Evolutionary conservation across 2,797 vertebrate genomes (phyloP), one percentile per base, ranked within the genome.

Genomic region (Hafferia zeledoni): DNA sequence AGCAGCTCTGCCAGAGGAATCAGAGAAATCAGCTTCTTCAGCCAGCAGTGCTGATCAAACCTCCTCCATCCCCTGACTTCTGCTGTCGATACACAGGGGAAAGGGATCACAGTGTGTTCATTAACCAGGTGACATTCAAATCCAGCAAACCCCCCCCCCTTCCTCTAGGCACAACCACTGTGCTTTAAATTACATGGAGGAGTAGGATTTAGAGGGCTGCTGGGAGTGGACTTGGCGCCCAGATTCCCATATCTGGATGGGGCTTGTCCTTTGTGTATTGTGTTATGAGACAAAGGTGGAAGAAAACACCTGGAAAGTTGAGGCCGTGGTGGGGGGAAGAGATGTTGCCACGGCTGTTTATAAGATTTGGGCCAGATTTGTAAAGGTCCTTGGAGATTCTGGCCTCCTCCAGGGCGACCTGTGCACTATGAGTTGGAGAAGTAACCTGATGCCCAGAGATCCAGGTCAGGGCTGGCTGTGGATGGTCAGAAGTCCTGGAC

Each of bases 221-320:
- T 64, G 96, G 95, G 94, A 95, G 74, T 1, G 10, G 35, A 18
- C 80, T 76, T 72, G 77, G 91, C 50, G 3, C 70, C 61, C 85
- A 70, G 59, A 82, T 52, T n/a, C 55, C 92, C 90, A 3, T 50
- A 52, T 93, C 92, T 96, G 96, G 93, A 96, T 70, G 70, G 72
- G 83, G 50, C 23, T 47, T 74, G 93, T 94, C 95, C 92, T 94
- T 39, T 91, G 95, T 87, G 95, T 25, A 17, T 82, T 95, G 88
- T 87, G 88, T 56, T 93, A 60, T 9, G 90, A 93, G 93, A 70
- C 80, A 77, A 53, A 84, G 83, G 88, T 0, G 18, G 96, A 93
- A 96, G 90, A 95, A 96, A 96, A 96, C 96, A 95, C 94, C 95
- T 96, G 96, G 95, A 96, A 17, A 6, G 0, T 3, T 67, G 95